Base-by-base conservation (phyloP, 2,888 invertebrate species). In the Strigamia transsilvanica region DNA sequence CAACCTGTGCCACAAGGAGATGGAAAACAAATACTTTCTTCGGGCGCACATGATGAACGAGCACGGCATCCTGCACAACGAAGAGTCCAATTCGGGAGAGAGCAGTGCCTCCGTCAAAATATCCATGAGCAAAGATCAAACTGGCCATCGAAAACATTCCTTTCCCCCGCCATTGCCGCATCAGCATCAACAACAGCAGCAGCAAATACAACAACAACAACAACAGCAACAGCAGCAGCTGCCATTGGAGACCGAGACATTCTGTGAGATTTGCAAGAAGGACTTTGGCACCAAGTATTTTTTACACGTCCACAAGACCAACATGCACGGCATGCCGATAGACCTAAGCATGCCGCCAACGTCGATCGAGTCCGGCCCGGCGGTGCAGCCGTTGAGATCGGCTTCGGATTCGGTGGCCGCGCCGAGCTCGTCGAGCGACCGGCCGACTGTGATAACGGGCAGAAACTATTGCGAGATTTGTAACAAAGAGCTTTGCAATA, bases 401-500 rank as follows among this genome's bases (percentile, higher is more conserved):
- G 23, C 73, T n/a, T 46, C 81, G 56, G 38, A 80, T 34, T 21
- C 82, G n/a, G 32, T 82, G 12, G 34, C 82, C n/a, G 23, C 82
- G 5, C 18, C 61, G 12, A 73, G 42, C n/a, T 42, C 56, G 3
- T 21, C 41, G n/a, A 34, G 38, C 15, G 83, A 83, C 18, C n/a
- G 81, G 32, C 83, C 83, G 21, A 73, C 81, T 34, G 78, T 82
- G 38, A 82, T 84, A 21, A 85, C 85, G 27, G 86, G 87, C 38
- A 86, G 88, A 84, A 96, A 96, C 87, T 97, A 96, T 88, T 98
- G 98, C 88, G 97, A 97, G 88, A 97, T 98, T 84, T 98, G 98
- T 89, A 98, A 98, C 90, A 98, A 98, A 89, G 98, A 99, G 89
- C 90, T 99, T 85, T 99, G 99, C 90, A 99, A 99, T 90, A 99